These are phyloP conservation scores for Melanotaenia maccullochi DNA, from an alignment of 2,797 vertebrate species.

Conservation along the genomic window DNA sequence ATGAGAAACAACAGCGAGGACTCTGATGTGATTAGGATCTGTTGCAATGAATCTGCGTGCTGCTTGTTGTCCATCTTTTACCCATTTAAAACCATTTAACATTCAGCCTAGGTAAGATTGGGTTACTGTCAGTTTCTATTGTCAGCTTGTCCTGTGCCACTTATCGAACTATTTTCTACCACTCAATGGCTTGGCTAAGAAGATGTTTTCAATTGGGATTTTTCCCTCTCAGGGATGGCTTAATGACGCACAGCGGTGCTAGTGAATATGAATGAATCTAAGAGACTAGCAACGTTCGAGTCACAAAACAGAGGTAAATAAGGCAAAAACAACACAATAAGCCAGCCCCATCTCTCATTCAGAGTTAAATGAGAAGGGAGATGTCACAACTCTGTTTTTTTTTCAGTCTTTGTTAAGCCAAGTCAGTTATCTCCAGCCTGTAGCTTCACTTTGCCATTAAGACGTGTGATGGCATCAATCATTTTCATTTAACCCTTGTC, in stretches of 20 bases:
- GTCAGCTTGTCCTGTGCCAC: slow-evolving; percentile 33
- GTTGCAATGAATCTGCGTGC: slow-evolving; percentile 58
- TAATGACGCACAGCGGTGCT: slow-evolving; percentile 21
- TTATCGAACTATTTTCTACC: slow-evolving; percentile 48
- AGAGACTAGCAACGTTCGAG: slow-evolving; percentile 8
- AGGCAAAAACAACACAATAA: slow-evolving; percentile 9
- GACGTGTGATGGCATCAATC: too few species aligned
- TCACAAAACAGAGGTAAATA: slow-evolving; percentile 16
- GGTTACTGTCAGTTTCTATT: slow-evolving; percentile 59
- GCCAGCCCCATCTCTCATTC: slow-evolving; percentile 7
- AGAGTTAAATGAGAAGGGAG: too few species aligned
- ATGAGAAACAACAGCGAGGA: slow-evolving; percentile 57
- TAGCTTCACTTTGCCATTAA: too few species aligned
- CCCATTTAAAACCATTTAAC: slow-evolving; percentile 62
- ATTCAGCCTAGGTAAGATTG: slow-evolving; percentile 49
- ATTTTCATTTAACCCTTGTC: not conserved
- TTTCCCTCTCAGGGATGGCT: slow-evolving; percentile 13
- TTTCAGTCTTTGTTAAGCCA: too few species aligned
- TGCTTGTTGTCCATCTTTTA: slow-evolving; percentile 66
- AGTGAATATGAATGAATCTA: slow-evolving; percentile 32
- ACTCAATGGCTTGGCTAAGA: slow-evolving; percentile 29
- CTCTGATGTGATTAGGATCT: slow-evolving; percentile 71
- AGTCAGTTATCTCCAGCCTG: too few species aligned
- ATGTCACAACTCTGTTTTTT: too few species aligned
- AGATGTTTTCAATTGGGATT: slow-evolving; percentile 28